phyloP scores from a whole-genome alignment of 2,113 vertebrate species.

The Myotis yumanensis region DNA sequence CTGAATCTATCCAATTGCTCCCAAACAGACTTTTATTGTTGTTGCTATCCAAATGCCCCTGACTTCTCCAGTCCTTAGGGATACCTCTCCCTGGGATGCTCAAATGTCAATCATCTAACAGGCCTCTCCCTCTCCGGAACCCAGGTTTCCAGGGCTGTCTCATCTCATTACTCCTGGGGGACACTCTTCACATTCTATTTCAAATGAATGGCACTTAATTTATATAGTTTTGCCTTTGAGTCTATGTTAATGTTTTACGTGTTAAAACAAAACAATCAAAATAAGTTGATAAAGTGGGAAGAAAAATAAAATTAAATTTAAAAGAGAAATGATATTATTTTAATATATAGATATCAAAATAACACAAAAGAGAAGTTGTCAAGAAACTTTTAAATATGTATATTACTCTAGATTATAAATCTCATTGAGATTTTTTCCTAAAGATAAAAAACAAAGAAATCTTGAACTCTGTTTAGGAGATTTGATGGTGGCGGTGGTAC shows the following conservation, averaged over 20 bases:
- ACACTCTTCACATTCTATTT: not conserved
- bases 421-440: not conserved
- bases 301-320: conserved; percentile 34
- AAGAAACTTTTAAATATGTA: conserved; percentile 2
- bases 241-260: not conserved
- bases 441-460: conserved; percentile 13
- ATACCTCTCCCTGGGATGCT: not conserved
- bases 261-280: conserved; percentile 39
- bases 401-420: not conserved
- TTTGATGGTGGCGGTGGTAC: not conserved
- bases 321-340: not conserved
- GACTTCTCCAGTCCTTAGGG: not conserved
- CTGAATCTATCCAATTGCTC: not conserved
- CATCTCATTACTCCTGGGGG: not conserved
- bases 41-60: not conserved
- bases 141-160: not conserved
- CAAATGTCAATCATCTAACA: not conserved
- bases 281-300: not conserved
- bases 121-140: not conserved
- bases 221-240: conserved; percentile 4
- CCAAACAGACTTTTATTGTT: not conserved
- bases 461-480: not conserved
- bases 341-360: not conserved
- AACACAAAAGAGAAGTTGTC: not conserved
- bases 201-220: not conserved